Conservation (phyloP, 2,888 invertebrate species). For the Coelinius sp. region DNA sequence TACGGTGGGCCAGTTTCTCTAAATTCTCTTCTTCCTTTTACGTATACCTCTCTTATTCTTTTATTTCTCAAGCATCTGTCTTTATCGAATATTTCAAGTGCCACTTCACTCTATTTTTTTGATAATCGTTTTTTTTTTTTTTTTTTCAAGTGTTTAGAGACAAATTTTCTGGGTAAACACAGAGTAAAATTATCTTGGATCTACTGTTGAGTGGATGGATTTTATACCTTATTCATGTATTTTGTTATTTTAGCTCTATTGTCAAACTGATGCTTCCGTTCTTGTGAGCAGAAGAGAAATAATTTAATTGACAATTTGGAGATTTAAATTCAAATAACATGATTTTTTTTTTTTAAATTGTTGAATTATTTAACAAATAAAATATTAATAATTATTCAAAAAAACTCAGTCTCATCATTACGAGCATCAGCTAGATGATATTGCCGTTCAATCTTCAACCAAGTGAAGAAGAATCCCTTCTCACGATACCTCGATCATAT, state of each 20-base stretch:
- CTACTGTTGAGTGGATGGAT: background rate
- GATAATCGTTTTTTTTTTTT: conserved; percentile 18
- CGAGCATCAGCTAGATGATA: conserved; percentile 31
- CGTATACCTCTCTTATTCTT: conserved; percentile 12
- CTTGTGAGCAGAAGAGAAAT: background rate
- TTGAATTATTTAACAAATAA: no score
- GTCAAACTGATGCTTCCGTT: conserved; percentile 2
- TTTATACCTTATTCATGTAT: background rate
- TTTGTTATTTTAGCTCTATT: background rate
- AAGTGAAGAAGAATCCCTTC: conserved; percentile 36
- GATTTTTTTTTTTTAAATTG: no score
- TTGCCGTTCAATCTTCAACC: conserved; percentile 30
- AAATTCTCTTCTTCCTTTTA: conserved; percentile 11
- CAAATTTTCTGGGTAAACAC: conserved; percentile 11
- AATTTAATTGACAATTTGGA: background rate
- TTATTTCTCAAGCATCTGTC: conserved; percentile 23
- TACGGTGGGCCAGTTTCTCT: conserved; percentile 45
- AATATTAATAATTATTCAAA: background rate
- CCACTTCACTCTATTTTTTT: conserved; percentile 32
- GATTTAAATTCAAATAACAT: no score
- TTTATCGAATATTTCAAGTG: conserved; percentile 30
- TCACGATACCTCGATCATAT: conserved; percentile 38
- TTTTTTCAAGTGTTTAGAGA: conserved; percentile 17
- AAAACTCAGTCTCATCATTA: conserved; percentile 8
- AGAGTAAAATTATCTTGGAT: background rate